Evolutionary conservation across 2,797 vertebrate species (phyloP).

Genomic region (Acrossocheilus fasciatus): DNA sequence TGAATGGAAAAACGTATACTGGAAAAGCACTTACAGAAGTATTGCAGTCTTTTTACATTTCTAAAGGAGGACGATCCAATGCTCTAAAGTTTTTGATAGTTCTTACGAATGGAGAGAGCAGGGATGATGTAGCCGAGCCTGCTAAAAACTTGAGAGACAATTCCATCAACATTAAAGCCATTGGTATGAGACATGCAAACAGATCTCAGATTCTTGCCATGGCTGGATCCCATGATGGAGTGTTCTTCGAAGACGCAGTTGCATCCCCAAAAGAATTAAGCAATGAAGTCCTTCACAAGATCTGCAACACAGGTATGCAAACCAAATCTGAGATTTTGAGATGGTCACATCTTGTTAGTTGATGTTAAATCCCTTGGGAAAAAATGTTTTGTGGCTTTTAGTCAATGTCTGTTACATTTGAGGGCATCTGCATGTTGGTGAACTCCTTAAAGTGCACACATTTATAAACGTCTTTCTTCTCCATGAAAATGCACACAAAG

Average conservation of each 20-base stretch:
- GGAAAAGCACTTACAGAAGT: constrained; percentile 76
- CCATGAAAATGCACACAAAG: too few species aligned
- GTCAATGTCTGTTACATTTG: too few species aligned
- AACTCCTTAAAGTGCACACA: too few species aligned
- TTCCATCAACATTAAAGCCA: constrained; percentile 78
- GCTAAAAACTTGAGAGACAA: constrained; percentile 76
- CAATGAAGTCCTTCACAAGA: constrained; percentile 75
- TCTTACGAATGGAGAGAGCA: constrained; percentile 82
- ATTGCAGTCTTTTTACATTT: constrained; percentile 60
- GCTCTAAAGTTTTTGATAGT: constrained; percentile 82
- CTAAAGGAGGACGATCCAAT: constrained; percentile 65
- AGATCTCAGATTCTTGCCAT: constrained; percentile 79
- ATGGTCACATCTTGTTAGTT: too few species aligned
- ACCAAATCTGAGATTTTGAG: neutral
- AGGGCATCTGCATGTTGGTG: too few species aligned
- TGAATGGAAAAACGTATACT: constrained; percentile 71
- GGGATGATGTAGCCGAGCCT: constrained; percentile 77
- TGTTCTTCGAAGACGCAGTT: constrained; percentile 74
- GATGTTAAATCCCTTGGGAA: too few species aligned
- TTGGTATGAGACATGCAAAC: constrained; percentile 81
- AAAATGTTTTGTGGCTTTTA: constrained; percentile 54
- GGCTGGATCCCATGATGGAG: constrained; percentile 70
- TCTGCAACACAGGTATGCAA: constrained; percentile 76
- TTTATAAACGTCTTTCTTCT: too few species aligned
- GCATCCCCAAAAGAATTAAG: constrained; percentile 76